Percentiles rank a stretch among this genome's conserved stretches.
phyloP scores from a whole-genome alignment of 2,797 vertebrate genomes.

The Emydoidea blandingii region DNA sequence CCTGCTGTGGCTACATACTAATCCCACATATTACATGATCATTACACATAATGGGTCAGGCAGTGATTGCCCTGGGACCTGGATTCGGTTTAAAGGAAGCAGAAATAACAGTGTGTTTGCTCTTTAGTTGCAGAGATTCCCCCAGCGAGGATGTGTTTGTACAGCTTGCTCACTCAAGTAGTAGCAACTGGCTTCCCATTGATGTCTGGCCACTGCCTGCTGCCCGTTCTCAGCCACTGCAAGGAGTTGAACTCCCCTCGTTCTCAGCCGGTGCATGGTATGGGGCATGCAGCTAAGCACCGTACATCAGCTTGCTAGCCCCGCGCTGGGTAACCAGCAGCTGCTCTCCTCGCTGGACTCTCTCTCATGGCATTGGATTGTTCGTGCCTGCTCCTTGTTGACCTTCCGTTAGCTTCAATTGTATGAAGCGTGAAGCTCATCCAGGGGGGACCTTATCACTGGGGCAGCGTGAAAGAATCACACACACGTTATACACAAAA shows the following conservation, averaged over 20 bases:
- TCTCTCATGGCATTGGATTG: neutral
- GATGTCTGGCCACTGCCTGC: too few relatives aligned
- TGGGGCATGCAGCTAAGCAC: neutral
- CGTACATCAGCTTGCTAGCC: neutral
- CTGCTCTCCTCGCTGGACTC: neutral
- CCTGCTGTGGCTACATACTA: neutral
- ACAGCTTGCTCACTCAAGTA: too few relatives aligned
- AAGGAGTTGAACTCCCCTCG: neutral
- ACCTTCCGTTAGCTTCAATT: neutral
- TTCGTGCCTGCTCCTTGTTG: neutral
- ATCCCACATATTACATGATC: neutral
- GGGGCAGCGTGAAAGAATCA: constrained; percentile 1
- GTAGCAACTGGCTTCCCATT: too few relatives aligned
- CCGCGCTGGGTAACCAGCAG: neutral
- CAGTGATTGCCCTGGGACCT: neutral
- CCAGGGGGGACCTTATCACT: neutral
- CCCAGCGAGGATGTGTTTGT: too few relatives aligned
- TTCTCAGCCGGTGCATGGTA: neutral
- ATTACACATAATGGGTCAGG: neutral
- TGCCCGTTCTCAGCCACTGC: neutral
- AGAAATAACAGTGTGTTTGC: neutral
- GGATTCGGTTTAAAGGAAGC: neutral
- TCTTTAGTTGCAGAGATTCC: neutral
- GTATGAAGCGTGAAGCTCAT: neutral
- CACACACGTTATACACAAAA: neutral